Conservation (phyloP, 2,888 invertebrate species). For the Platycheirus albimanus region DNA sequence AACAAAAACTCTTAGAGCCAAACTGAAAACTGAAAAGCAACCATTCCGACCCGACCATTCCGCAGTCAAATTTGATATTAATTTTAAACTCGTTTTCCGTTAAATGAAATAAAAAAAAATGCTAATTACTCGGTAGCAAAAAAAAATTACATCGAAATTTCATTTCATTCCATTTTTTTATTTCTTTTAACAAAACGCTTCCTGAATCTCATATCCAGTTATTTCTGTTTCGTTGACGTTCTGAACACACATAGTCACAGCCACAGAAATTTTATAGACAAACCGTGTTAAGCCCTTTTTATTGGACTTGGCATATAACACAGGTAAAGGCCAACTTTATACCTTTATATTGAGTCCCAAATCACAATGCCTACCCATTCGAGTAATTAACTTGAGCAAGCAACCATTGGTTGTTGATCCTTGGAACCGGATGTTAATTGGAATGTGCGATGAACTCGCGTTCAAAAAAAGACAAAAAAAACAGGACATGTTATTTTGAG, state of each 20-base stretch:
- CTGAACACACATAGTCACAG: not conserved
- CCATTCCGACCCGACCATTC: not conserved
- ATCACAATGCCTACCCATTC: constrained; percentile 47
- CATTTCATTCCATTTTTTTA: not conserved
- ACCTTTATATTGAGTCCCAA: constrained; percentile 22
- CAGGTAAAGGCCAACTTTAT: constrained; percentile 8
- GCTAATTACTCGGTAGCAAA: constrained; percentile 34
- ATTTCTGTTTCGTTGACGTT: not conserved
- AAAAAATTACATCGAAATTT: constrained; percentile 32
- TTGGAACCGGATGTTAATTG: constrained; percentile 36
- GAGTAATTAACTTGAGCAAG: constrained; percentile 59
- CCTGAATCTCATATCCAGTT: not conserved
- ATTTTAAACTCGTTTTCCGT: not conserved
- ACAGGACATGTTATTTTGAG: not conserved
- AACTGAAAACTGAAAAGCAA: constrained; percentile 18
- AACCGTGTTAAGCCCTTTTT: not conserved
- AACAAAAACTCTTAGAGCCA: not conserved
- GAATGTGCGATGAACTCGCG: not conserved
- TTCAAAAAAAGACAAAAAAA: constrained; percentile 21
- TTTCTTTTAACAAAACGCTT: not conserved
- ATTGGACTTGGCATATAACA: not conserved
- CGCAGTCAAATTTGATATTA: constrained; percentile 32
- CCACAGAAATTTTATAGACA: not conserved
- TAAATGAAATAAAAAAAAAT: constrained; percentile 30
- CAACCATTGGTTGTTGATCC: constrained; percentile 58